These are phyloP conservation scores for Pantherophis alleghaniensis DNA, from an alignment of 2,797 vertebrate species.

Conservation along the genomic window DNA sequence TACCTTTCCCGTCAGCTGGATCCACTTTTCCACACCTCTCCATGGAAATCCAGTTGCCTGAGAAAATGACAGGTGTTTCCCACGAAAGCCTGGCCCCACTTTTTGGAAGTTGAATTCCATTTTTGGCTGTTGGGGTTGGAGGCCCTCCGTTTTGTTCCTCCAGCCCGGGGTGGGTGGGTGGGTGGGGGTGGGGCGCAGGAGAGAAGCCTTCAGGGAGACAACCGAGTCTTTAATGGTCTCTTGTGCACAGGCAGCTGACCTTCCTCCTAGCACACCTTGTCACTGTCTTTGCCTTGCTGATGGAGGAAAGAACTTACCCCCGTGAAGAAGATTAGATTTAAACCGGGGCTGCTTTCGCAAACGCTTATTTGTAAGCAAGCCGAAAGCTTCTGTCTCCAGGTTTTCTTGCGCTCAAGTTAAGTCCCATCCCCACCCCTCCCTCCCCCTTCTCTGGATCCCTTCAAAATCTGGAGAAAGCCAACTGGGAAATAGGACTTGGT, in stretches of 20 bases:
- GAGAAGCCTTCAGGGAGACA: background rate
- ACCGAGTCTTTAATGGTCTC: background rate
- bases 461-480: background rate
- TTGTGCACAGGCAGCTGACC: background rate
- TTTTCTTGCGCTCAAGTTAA: background rate
- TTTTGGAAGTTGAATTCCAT: background rate
- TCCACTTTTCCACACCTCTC: background rate
- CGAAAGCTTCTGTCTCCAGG: fast-evolving
- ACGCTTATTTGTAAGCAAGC: background rate
- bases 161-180: too few relatives aligned
- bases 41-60: background rate
- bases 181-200: background rate
- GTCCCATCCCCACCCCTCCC: background rate
- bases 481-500: background rate
- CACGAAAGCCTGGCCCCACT: background rate
- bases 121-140: background rate
- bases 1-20: background rate
- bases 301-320: background rate
- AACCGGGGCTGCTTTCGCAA: background rate
- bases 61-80: background rate
- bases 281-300: background rate
- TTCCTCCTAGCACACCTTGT: background rate
- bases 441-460: background rate
- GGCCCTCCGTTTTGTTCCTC: background rate
- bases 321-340: background rate